Base-by-base conservation (phyloP, 2,797 vertebrate genomes). In the Fistularia tabacaria region DNA sequence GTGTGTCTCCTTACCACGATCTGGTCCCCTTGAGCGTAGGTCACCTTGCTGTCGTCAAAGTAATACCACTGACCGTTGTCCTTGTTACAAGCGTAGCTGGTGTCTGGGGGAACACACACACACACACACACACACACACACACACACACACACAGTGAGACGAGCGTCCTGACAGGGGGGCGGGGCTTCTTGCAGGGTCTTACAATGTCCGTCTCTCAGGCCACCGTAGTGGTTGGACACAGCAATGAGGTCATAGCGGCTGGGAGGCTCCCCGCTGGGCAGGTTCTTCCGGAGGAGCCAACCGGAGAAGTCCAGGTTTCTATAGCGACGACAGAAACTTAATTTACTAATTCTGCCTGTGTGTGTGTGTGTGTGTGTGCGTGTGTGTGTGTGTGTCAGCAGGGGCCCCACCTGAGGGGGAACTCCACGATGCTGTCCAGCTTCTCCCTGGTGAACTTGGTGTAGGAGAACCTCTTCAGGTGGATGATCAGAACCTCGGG, bases 171-270 rank as follows among this genome's bases (percentile, higher is more conserved):
- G 10, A 11, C 3, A 25, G 6, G 9, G 40, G 10, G 11, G 9
- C 7, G 11, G 9, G 3, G 13, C 14, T 14, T 10, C 6, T 14
- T 8, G n/a, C n/a, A 43, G 9, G 6, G 45, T 40, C 45, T 60
- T 84, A 96, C 94, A 96, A 63, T 95, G 94, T 64, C 94, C 93
- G 3, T 94, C 94, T 51, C 92, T 76, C 51, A 95, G 91, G 57
- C 93, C 92, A 9, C 94, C 94, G 3, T 93, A 93, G 79, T 95
- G 94, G 84, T 95, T 95, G 60, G 93, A 94, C 63, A 94, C 93
- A 0, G 93, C 91, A 1, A 95, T 94, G 81, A 96, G 92, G 80
- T 96, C 92, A 0, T 96, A 95, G 67, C 90, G 86, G 83, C 91
- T 92, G 1, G 88, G 89, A 9, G 92, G 90, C 56, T 92, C 88